Percentiles rank a stretch among this genome's conserved stretches.
Conservation (phyloP, 2,113 vertebrate species). For the Pterocles gutturalis region DNA sequence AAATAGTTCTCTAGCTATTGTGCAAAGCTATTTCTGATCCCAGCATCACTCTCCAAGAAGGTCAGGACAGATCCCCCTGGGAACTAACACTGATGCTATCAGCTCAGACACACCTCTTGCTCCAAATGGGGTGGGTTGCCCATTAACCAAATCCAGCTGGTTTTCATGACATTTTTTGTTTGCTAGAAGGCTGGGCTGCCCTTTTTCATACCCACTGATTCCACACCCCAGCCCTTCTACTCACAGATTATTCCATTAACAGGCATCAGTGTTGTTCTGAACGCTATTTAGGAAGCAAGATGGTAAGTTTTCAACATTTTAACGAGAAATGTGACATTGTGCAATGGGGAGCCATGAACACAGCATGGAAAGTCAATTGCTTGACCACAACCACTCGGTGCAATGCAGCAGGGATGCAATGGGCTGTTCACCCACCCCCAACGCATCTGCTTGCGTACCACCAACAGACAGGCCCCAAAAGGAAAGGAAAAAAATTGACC, state of each 20-base stretch:
- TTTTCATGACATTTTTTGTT: not conserved
- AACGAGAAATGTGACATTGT: slow-evolving; percentile 46
- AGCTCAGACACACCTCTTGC: not conserved
- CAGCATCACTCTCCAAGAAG: slow-evolving; percentile 40
- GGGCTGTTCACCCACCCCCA: not conserved
- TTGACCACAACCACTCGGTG: not conserved
- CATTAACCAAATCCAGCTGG: not conserved
- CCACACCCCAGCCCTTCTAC: not conserved
- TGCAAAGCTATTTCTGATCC: slow-evolving; percentile 43
- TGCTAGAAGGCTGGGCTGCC: not conserved
- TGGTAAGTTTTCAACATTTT: slow-evolving; percentile 75
- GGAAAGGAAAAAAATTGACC: not conserved
- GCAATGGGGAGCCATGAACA: slow-evolving; percentile 6
- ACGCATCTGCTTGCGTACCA: not conserved
- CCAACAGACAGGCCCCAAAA: not conserved
- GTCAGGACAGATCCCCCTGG: slow-evolving; percentile 11
- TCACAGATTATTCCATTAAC: not conserved
- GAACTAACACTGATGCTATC: slow-evolving; percentile 66
- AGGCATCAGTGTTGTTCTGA: slow-evolving; percentile 63
- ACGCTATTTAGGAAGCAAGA: slow-evolving; percentile 10
- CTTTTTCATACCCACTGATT: not conserved
- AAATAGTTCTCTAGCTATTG: not conserved
- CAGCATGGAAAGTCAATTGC: not conserved
- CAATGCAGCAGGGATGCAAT: not conserved
- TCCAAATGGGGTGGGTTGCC: not conserved